Evolutionary conservation across 2,888 invertebrate species (phyloP), one percentile per base, ranked within the genome.

Genomic region (Thelaira solivaga): DNA sequence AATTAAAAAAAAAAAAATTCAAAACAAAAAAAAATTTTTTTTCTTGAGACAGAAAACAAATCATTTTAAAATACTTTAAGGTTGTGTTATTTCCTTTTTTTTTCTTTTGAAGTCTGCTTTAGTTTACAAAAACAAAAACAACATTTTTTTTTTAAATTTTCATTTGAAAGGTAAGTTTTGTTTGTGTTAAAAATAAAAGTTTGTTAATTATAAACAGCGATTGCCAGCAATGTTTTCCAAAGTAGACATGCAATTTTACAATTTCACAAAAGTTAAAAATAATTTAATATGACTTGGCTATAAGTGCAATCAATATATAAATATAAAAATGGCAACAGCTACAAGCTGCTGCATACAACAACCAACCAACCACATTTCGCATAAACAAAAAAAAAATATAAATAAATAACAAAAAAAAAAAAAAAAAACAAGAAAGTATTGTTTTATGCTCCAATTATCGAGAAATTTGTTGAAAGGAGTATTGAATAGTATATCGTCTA

Each of bases 391-490:
- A n/a, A n/a, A n/a, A n/a, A n/a, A 43, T 43, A 20, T 11, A 22
- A 41, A 2, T 41, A 53, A 61, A 62, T 55, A 7, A 43, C 0
- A 13, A n/a, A 22, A 3, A 7, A 0, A 55, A 18, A 57, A 49
- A 43, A 26, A n/a, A 53, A 55, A 53, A 74, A 65, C 78, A 78
- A 78, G 78, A 78, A 78, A 78, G 71, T 80, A 68, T 77, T 57
- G 65, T 77, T 80, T 77, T 78, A 74, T 78, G 78, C 78, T 78
- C 78, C 74, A 78, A 78, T 78, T 78, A 78, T 78, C 74, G 78
- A 71, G 78, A 78, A 78, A 78, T 78, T 74, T 71, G 73, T 74
- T 78, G 78, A 78, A 78, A 74, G 65, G 78, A 65, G 74, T 75
- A 72, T 72, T 75, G 74, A 51, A 62, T 68, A 49, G 29, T 55